Percentiles rank a stretch among this genome's conserved stretches.
These are phyloP conservation scores for Tetrao urogallus DNA, from an alignment of 2,113 vertebrate genomes.

Conservation along the genomic window DNA sequence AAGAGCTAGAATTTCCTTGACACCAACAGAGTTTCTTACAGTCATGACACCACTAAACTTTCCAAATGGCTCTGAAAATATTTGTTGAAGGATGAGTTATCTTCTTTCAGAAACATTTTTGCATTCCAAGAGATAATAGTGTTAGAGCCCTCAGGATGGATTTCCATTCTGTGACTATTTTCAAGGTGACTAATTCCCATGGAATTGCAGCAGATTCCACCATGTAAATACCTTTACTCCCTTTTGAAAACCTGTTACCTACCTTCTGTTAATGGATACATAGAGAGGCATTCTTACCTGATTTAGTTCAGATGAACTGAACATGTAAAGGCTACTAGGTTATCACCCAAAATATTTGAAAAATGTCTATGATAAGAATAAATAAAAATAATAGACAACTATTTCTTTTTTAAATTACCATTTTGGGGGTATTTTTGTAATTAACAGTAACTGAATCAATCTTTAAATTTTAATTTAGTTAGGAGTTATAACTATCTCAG, in stretches of 20 bases:
- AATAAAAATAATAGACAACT: background rate
- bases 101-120: conserved; percentile 46
- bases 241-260: background rate
- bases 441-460: conserved; percentile 40
- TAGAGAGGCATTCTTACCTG: background rate
- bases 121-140: conserved; percentile 6
- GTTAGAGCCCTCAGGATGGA: background rate
- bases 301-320: background rate
- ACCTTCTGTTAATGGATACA: background rate
- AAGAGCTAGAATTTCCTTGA: conserved; percentile 26
- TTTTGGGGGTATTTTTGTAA: background rate
- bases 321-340: background rate
- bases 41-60: background rate
- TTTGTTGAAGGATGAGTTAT: conserved; percentile 37
- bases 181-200: background rate
- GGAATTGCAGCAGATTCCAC: conserved; percentile 16
- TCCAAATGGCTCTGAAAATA: conserved; percentile 44
- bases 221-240: background rate
- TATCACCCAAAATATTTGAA: background rate
- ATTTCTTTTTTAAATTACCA: background rate
- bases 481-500: conserved; percentile 44
- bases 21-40: conserved; percentile 29
- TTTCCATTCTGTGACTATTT: background rate
- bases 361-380: conserved; percentile 17
- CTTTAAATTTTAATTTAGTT: conserved; percentile 46